Conservation (phyloP, 2,797 vertebrate genomes). For the Borostomias antarcticus region DNA sequence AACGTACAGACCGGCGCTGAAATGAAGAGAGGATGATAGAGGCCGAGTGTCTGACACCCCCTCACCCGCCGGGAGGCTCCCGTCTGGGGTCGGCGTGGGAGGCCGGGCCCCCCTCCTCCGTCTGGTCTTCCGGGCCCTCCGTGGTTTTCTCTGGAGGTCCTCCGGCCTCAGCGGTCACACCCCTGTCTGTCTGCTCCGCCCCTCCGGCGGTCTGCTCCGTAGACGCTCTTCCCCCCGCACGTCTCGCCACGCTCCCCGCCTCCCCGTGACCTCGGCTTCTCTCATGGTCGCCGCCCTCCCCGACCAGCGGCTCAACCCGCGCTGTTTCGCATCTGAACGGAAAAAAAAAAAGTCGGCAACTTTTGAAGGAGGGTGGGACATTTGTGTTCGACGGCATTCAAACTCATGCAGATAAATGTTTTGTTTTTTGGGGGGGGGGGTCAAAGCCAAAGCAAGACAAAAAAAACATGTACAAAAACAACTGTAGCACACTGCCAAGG, state of each 20-base stretch:
- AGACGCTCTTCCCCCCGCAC: conserved; percentile 12
- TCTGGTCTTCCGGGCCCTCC: conserved; percentile 37
- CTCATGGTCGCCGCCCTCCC: conserved; percentile 65
- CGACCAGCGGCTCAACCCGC: conserved; percentile 68
- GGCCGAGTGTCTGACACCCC: conserved; percentile 17
- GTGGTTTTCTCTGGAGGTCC: conserved; percentile 43
- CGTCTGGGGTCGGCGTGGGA: conserved; percentile 16
- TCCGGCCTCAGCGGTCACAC: conserved; percentile 28
- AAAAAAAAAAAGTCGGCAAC: conserved; percentile 10
- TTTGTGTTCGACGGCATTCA: too few species aligned
- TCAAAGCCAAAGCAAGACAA: too few species aligned
- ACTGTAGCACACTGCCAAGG: conserved; percentile 6
- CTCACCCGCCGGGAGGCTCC: conserved; percentile 57
- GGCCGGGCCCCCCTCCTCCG: conserved; percentile 59
- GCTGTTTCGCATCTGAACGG: conserved; percentile 74
- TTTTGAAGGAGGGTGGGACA: too few species aligned
- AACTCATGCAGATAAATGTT: too few species aligned
- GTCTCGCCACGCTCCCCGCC: conserved; percentile 5
- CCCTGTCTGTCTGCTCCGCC: conserved; percentile 52
- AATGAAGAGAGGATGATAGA: conserved; percentile 6
- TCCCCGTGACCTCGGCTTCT: conserved; percentile 44
- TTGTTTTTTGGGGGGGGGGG: too few species aligned
- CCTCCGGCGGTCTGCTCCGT: neutral
- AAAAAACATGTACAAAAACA: neutral
- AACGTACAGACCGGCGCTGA: neutral